Evolutionary conservation across 2,888 invertebrate genomes (phyloP), one percentile per base, ranked within the genome.

Genomic region (Dolichopus griseipennis): DNA sequence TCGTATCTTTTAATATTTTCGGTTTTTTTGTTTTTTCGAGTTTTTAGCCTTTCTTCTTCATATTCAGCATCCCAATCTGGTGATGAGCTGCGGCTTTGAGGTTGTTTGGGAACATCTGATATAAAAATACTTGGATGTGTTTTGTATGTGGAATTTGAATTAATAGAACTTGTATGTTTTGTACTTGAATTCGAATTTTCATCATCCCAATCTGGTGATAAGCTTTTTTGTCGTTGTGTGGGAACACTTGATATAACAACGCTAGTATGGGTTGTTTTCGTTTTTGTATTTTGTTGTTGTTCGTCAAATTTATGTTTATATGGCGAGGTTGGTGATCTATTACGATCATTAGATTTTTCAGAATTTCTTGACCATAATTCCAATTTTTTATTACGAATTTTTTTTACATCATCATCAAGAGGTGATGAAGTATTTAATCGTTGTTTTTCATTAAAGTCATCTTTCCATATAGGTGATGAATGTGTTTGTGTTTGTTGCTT

Each of bases 201-300:
- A 27, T 27, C 27, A 65, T 66, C 37, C 2, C 68, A 67, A 62
- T 64, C 63, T 37, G 71, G 71, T 37, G 71, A 68, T 65, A 68
- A 64, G 37, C 69, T 68, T 33, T n/a, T n/a, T 5, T 27, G 27
- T 27, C 5, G 27, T 27, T 27, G 27, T 5, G 2, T 2, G 27
- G 27, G 27, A 4, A 27, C 5, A 5, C 3, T 27, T 27, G 27
- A 27, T 27, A 27, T 27, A 27, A 27, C 2, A 27, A 27, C 27
- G 27, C 5, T 27, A 4, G 27, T 2, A 27, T 27, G 27, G 2
- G 27, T 27, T 2, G 5, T 41, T 41, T 52, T 52, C 6, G 52
- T 18, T 52, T 52, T 52, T 43, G 15, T 10, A 43, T 43, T 43
- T 3, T 9, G n/a, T n/a, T n/a, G n/a, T n/a, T n/a, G 43, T 52